Conservation (phyloP, 2,113 vertebrate species). For the Manacus vitellinus region DNA sequence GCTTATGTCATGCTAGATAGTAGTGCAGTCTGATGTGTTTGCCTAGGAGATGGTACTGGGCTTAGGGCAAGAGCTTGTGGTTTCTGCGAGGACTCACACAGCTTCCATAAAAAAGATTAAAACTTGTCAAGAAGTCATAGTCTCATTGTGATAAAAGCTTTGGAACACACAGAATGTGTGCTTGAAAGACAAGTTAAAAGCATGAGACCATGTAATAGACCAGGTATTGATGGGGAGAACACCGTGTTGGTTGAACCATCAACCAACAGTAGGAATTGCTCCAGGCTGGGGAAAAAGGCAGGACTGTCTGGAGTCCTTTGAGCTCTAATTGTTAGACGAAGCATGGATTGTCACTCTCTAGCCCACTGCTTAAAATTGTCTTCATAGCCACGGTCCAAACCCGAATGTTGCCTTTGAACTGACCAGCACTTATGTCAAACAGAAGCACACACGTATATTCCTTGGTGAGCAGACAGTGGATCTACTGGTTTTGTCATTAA, state of each 20-base stretch:
- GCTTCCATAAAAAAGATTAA: background rate
- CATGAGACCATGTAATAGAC: fast-evolving
- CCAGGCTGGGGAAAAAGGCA: background rate
- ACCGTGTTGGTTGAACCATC: background rate
- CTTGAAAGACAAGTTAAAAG: background rate
- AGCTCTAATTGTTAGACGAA: background rate
- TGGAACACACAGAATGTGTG: fast-evolving
- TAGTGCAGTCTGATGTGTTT: background rate
- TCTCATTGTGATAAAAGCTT: background rate
- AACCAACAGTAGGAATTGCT: background rate
- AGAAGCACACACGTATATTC: background rate
- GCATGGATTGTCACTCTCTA: background rate
- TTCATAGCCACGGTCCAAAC: background rate
- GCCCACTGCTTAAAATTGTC: background rate
- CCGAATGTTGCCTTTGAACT: background rate
- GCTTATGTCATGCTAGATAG: background rate
- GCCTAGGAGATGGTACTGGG: background rate
- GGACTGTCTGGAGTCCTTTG: background rate
- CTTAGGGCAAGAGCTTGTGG: background rate
- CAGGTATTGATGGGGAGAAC: background rate
- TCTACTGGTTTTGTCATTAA: background rate
- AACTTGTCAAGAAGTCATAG: background rate
- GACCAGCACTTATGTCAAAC: background rate
- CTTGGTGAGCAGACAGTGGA: background rate
- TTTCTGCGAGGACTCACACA: background rate